Evolutionary conservation across 1,140 invertebrate genomes (phyloP), one percentile per base, ranked within the genome.

Genomic region (Cepaea nemoralis): DNA sequence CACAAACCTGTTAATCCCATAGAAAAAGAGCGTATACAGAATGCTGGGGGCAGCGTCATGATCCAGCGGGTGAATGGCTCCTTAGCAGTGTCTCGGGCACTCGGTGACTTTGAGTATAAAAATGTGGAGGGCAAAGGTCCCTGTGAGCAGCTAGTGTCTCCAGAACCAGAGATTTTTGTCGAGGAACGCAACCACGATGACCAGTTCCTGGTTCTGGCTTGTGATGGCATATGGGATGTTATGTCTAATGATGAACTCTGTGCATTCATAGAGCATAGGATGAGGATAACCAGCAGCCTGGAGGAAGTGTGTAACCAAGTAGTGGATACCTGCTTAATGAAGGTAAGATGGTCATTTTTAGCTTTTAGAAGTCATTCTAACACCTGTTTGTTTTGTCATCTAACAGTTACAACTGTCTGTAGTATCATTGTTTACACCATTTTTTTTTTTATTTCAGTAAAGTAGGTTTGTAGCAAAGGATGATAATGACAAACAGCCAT

Each of bases 81-180:
- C 35, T 92, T 99, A 82, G 97, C 97, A 27, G 97, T 99, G 0
- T 95, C 94, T 35, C 87, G 98, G 83, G 97, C 98, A n/a, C 93
- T 99, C 48, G 98, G 98, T n/a, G 98, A 99, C 92, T 99, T 97
- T 92, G 97, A 99, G 91, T 99, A 99, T 93, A 99, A 99, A 94
- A 92, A 90, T 83, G 95, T 96, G 10, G 94, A 95, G 90, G 96
- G 96, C 71, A 94, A 95, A 88, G 96, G 96, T 55, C 93, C 93
- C 24, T 93, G 92, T 87, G 93, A 94, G 88, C 94, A 95, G 86
- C 93, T 99, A 78, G 98, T 99, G 12, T 99, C 97, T 0, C 96
- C 98, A 3, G 98, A 99, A 92, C 98, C 98, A 1, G 90, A 91
- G 82, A 96, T 99, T 85, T 98, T 96, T 86, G 94, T 96, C 50